Evolutionary conservation across 2,113 vertebrate genomes (phyloP).

Genomic region (Ammodytes marinus): DNA sequence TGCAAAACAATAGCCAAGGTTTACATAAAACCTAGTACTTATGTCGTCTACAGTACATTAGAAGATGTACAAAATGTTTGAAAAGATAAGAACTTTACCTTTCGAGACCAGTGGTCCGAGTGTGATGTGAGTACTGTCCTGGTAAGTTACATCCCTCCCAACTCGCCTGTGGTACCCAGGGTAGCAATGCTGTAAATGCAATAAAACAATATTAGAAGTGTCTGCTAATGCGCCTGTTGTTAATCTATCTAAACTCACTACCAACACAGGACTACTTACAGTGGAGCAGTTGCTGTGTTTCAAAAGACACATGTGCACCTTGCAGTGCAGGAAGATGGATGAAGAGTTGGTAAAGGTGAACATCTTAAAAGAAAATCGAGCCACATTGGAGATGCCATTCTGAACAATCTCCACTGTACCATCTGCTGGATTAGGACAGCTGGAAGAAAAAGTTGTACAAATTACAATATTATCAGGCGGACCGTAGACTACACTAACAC

Average conservation of each 20-base stretch:
- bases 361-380: conserved; percentile 80
- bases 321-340: conserved; percentile 79
- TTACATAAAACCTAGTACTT: neutral
- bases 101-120: conserved; percentile 52
- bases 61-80: neutral
- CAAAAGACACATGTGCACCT: conserved; percentile 75
- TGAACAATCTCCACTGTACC: conserved; percentile 70
- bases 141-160: conserved; percentile 36
- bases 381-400: conserved; percentile 72
- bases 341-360: conserved; percentile 70
- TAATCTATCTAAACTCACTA: neutral
- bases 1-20: neutral
- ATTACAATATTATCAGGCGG: neutral
- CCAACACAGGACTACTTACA: conserved; percentile 52
- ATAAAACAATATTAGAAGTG: conserved; percentile 2
- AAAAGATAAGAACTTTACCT: neutral
- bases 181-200: conserved; percentile 61
- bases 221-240: neutral
- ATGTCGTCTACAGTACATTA: neutral
- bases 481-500: too few species aligned
- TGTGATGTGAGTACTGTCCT: conserved; percentile 63
- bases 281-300: conserved; percentile 51
- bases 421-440: conserved; percentile 78
- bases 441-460: conserved; percentile 18
- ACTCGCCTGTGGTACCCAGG: conserved; percentile 17